Evolutionary conservation across 2,888 invertebrate species (phyloP), one percentile per base, ranked within the genome.

Genomic region (Ceramica pisi): DNA sequence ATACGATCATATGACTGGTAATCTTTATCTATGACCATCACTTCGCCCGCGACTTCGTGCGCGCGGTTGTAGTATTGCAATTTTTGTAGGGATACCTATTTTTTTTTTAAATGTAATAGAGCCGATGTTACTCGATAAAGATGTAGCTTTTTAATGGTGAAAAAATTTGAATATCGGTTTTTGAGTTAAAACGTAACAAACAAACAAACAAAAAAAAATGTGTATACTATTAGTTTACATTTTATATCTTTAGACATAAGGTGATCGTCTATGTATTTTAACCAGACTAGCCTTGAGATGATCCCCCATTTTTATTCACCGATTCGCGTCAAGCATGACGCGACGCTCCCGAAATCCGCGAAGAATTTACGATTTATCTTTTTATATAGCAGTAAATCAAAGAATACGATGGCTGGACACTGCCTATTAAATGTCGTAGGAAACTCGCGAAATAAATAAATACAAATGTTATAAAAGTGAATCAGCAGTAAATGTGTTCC

Each of bases 381-480:
- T 77, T 66, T 64, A 69, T 61, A 57, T n/a, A 26, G 2, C 55
- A 38, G 26, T 81, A 81, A 81, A 81, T 81, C 67, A 81, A 38
- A 69, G 12, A 38, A 75, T 71, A 79, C 75, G 75, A 71, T 64
- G 67, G 41, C n/a, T 64, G n/a, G 56, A 81, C 67, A 80, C 56
- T 66, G 21, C 23, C 50, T 66, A 80, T 31, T 65, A 66, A 78
- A 70, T 68, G 64, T 78, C 57, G 64, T 56, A 67, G 59, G 51
- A 63, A 70, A 64, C 48, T 61, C 31, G 51, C 59, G 61, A 64
- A 70, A 67, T 66, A 56, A 74, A 69, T 74, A 60, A 69, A 38
- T 67, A 71, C 53, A 57, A 73, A 68, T 50, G 77, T 81, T 76
- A 60, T 72, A 67, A 70, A 78, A 78, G 61, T 77, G 73, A 75